These are phyloP conservation scores for Potamilus streckersoni DNA, from an alignment of 1,140 invertebrate genomes.

Conservation along the genomic window DNA sequence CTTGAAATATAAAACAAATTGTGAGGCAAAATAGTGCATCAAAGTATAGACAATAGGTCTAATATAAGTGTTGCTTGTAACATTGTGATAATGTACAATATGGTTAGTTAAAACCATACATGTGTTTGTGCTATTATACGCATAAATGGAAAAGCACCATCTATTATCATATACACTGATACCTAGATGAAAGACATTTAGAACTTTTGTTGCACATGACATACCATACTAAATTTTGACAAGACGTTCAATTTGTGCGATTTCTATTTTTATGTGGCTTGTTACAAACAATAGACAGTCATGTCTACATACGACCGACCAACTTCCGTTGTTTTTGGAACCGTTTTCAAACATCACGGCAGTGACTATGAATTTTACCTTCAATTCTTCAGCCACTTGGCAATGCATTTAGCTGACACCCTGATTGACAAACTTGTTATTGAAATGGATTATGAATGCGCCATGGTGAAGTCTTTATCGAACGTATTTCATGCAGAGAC, in stretches of 20 bases:
- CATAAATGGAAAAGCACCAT: background rate
- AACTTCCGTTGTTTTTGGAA: background rate
- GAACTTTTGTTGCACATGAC: no score
- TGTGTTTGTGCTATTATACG: no score
- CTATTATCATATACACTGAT: background rate
- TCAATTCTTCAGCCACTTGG: background rate
- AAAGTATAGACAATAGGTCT: background rate
- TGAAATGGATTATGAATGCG: background rate
- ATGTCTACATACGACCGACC: no score
- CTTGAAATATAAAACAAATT: background rate
- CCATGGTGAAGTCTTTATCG: slow-evolving; percentile 2
- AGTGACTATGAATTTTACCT: slow-evolving; percentile 1
- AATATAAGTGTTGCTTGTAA: background rate
- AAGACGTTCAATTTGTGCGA: no score
- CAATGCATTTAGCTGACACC: background rate
- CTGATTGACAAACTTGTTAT: background rate
- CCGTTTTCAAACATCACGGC: slow-evolving; percentile 2
- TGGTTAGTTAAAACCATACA: background rate
- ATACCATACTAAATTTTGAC: no score
- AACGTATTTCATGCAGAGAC: background rate
- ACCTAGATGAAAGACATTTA: background rate
- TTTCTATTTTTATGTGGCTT: no score
- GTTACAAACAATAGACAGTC: no score
- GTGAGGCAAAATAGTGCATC: background rate
- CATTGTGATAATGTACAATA: background rate